Evolutionary conservation across 1,140 invertebrate species (phyloP), one percentile per base, ranked within the genome.

Genomic region (Pectinophora gossypiella): DNA sequence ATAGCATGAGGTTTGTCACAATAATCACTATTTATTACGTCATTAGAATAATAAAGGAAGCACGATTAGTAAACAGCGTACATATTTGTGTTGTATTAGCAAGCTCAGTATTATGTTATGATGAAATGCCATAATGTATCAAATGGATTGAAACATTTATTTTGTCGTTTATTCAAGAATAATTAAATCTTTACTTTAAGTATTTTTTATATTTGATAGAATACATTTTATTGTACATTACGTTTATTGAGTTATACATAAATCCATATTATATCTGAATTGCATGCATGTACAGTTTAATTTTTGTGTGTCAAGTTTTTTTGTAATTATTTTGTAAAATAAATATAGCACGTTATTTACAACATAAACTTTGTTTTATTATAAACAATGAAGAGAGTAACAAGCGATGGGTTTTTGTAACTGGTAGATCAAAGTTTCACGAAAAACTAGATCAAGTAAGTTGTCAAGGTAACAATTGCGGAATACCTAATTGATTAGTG

Each of bases 331-430:
- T 85, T 86, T 86, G 79, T 86, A 86, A 80, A 77, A 76, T 86
- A 85, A 86, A 86, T 84, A 86, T 83, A 85, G 81, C 81, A 86
- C 83, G 75, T 82, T 86, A 86, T 86, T 86, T 86, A 86, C 83
- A 86, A 80, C 69, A 76, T 40, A 49, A 60, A 52, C 18, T 18
- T 56, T 46, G 48, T 68, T 61, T 61, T 44, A n/a, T n/a, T n/a
- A n/a, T n/a, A n/a, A n/a, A n/a, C n/a, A n/a, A n/a, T n/a, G n/a
- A n/a, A n/a, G n/a, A n/a, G n/a, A n/a, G n/a, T n/a, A n/a, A n/a
- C n/a, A n/a, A n/a, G n/a, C n/a, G n/a, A n/a, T n/a, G n/a, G n/a
- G n/a, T n/a, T n/a, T n/a, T n/a, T n/a, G n/a, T n/a, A n/a, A n/a
- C n/a, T n/a, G n/a, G n/a, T n/a, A n/a, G n/a, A n/a, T n/a, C n/a